Evolutionary conservation across 2,888 invertebrate genomes (phyloP).

Genomic region (Pollenia amentaria): DNA sequence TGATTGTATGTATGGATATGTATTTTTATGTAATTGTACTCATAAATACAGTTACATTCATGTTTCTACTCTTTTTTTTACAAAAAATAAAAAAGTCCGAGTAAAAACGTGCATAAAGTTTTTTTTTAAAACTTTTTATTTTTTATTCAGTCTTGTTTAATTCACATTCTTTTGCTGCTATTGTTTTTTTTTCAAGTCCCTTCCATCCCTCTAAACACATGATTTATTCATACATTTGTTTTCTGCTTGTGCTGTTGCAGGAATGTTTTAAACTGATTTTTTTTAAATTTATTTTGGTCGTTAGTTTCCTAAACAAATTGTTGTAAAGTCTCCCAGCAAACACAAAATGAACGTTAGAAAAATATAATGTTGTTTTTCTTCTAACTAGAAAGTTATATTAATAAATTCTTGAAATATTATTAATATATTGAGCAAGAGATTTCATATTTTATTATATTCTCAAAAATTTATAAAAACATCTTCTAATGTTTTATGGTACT

Average conservation of each 20-base stretch:
- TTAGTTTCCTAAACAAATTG: slow-evolving; percentile 59
- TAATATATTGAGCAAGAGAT: no score
- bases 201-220: slow-evolving; percentile 36
- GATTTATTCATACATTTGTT: slow-evolving; percentile 69
- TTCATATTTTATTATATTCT: no score
- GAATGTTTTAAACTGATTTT: slow-evolving; percentile 54
- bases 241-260: neutral
- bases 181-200: slow-evolving; percentile 38
- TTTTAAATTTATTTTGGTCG: slow-evolving; percentile 17
- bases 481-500: no score
- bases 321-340: slow-evolving; percentile 15
- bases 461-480: no score
- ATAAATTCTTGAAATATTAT: no score
- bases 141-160: slow-evolving; percentile 52
- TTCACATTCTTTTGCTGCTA: slow-evolving; percentile 55
- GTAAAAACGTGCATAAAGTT: slow-evolving; percentile 38
- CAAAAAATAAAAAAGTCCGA: slow-evolving; percentile 7
- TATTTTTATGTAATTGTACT: slow-evolving; percentile 3
- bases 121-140: slow-evolving; percentile 35
- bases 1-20: neutral
- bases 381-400: no score
- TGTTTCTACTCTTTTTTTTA: neutral
- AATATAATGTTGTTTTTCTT: no score
- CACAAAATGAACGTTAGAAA: no score
- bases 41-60: slow-evolving; percentile 42